Percentiles rank a stretch among this genome's conserved stretches.
These are phyloP conservation scores for Emydocephalus ijimae DNA, from an alignment of 2,113 vertebrate species.

Conservation along the genomic window DNA sequence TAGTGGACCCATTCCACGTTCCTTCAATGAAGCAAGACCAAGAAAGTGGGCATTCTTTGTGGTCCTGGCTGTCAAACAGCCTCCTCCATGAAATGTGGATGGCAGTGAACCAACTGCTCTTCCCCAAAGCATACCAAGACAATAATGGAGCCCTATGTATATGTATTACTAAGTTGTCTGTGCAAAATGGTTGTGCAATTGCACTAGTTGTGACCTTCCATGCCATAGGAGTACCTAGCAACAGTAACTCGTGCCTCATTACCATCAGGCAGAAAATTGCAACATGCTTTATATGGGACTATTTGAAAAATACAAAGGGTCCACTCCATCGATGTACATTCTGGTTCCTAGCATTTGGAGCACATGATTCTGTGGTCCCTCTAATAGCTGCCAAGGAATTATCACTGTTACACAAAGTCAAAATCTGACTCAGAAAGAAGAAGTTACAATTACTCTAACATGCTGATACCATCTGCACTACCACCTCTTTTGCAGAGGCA, in stretches of 20 bases:
- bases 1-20: background rate
- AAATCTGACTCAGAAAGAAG: background rate
- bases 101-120: background rate
- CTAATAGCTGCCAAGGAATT: background rate
- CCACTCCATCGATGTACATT: background rate
- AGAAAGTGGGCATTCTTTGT: background rate
- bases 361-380: background rate
- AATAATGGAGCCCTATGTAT: background rate
- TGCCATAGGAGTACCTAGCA: background rate
- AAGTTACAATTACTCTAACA: background rate
- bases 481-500: slow-evolving; percentile 14
- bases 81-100: background rate
- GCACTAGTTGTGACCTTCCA: background rate
- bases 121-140: background rate
- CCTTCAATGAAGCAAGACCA: background rate
- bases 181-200: background rate
- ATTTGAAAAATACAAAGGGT: background rate
- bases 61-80: background rate
- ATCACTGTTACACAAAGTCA: background rate
- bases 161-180: background rate
- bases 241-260: background rate
- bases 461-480: background rate
- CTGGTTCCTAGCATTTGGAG: background rate
- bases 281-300: background rate
- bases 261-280: background rate